Conservation (phyloP, 1,140 invertebrate genomes). For the Augochlora pura region DNA sequence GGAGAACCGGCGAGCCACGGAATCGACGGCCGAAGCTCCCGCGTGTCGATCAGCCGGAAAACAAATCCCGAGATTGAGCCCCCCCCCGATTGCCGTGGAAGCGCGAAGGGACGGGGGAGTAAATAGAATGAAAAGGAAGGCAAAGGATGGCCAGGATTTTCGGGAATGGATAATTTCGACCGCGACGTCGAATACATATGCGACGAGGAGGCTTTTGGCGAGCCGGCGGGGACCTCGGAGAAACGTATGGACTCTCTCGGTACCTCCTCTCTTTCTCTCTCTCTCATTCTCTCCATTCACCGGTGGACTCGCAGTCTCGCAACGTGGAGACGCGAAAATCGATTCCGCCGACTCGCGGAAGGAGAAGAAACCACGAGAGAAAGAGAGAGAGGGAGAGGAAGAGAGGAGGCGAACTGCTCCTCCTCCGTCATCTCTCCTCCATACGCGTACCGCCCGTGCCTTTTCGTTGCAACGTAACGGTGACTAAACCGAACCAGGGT, state of each 20-base stretch:
- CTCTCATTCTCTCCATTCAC: background rate
- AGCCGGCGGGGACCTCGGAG: slow-evolving; percentile 7
- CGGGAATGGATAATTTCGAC: slow-evolving; percentile 8
- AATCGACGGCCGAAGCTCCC: background rate
- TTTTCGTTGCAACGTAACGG: slow-evolving; percentile 42
- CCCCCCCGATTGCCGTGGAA: no score
- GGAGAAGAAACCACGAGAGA: no score
- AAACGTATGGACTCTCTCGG: slow-evolving; percentile 22
- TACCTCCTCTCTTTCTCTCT: background rate
- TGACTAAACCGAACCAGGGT: slow-evolving; percentile 24
- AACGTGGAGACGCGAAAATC: slow-evolving; percentile 57
- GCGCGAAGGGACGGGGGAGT: background rate
- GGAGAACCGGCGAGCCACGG: background rate
- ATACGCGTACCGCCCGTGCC: slow-evolving; percentile 12
- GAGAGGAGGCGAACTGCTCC: slow-evolving; percentile 42
- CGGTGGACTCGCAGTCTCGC: slow-evolving; percentile 6
- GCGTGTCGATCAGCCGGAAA: slow-evolving; percentile 3
- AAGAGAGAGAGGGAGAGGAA: no score
- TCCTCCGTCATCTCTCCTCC: slow-evolving; percentile 30
- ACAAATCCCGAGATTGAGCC: slow-evolving; percentile 20
- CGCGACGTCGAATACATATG: background rate
- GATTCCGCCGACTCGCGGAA: slow-evolving; percentile 47
- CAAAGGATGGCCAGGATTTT: background rate
- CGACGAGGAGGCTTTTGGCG: slow-evolving; percentile 1
- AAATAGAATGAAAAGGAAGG: background rate